Percentiles rank a stretch among this genome's conserved stretches.
These are phyloP conservation scores for Pholis gunnellus DNA, from an alignment of 2,113 vertebrate species.

Conservation along the genomic window DNA sequence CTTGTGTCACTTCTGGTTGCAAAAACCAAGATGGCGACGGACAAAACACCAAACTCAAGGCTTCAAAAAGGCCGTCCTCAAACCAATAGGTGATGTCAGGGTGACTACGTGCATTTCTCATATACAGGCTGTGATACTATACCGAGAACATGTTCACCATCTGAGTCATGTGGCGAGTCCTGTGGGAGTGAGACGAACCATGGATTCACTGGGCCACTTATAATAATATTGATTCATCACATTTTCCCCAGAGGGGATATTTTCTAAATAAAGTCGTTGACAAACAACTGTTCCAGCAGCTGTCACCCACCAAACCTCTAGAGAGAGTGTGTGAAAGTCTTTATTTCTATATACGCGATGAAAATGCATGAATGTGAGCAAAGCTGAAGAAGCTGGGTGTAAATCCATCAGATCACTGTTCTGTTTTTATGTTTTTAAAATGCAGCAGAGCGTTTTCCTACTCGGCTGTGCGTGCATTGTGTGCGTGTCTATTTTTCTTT, in stretches of 20 bases:
- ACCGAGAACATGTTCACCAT: neutral
- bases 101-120: neutral
- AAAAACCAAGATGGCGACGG: neutral
- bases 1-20: neutral
- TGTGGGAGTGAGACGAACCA: neutral
- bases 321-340: neutral
- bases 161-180: neutral
- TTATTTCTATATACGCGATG: neutral
- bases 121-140: neutral
- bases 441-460: neutral
- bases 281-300: neutral
- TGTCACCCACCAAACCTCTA: neutral
- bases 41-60: neutral
- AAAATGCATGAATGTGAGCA: neutral
- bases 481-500: neutral
- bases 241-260: slow-evolving; percentile 15
- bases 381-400: neutral
- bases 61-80: too few relatives aligned
- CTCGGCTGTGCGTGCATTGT: neutral
- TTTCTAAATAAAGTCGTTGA: slow-evolving; percentile 20
- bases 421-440: neutral
- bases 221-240: slow-evolving; percentile 32
- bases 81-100: neutral
- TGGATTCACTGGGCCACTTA: slow-evolving; percentile 1
- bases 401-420: neutral